phyloP scores from a whole-genome alignment of 1,140 invertebrate species.

The Rhopalosiphum padi region DNA sequence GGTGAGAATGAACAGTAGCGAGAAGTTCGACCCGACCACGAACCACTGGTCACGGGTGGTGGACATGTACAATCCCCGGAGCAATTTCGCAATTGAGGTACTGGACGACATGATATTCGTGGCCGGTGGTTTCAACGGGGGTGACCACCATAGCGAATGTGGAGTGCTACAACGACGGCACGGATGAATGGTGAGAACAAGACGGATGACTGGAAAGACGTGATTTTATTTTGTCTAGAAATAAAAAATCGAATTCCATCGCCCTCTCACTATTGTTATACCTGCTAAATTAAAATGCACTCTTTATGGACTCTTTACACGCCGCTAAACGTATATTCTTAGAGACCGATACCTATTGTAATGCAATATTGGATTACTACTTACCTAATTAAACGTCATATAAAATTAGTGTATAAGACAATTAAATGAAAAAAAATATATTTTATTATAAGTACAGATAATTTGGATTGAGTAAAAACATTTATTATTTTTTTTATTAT shows the following conservation, averaged over 20 bases:
- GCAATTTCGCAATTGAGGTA: conserved; percentile 75
- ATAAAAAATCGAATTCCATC: too few species aligned
- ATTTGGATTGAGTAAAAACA: background rate
- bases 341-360: too few species aligned
- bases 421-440: too few species aligned
- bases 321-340: too few species aligned
- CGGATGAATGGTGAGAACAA: conserved; percentile 77
- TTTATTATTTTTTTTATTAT: background rate
- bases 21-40: conserved; percentile 69
- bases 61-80: conserved; percentile 74
- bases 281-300: too few species aligned
- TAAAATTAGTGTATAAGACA: background rate
- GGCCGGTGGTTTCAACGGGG: conserved; percentile 74
- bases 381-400: background rate
- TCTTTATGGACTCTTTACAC: too few species aligned
- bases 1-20: conserved; percentile 67
- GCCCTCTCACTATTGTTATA: too few species aligned
- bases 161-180: conserved; percentile 86
- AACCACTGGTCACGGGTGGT: conserved; percentile 70
- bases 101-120: conserved; percentile 75
- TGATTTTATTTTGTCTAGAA: too few species aligned
- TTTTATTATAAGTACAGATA: background rate
- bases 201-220: too few species aligned
- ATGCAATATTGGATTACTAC: too few species aligned
- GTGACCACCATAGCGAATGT: conserved; percentile 81